Evolutionary conservation across 2,888 invertebrate species (phyloP), one percentile per base, ranked within the genome.

Genomic region (Cephus rjabovi): DNA sequence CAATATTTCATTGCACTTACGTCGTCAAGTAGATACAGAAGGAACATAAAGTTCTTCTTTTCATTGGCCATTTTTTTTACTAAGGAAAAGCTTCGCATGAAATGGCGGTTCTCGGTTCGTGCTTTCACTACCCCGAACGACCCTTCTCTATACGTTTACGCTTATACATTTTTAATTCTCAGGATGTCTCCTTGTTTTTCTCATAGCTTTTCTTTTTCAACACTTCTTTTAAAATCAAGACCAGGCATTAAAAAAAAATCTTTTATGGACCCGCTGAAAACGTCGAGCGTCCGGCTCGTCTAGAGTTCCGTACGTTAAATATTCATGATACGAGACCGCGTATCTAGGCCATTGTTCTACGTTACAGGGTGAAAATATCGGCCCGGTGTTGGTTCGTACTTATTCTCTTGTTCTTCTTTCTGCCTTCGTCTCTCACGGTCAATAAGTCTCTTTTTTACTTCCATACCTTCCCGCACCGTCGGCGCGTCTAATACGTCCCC

Each of bases 261-360:
- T 56, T 56, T 56, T 56, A 56, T 2, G 56, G 56, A 56, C 56
- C 23, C 56, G 15, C 6, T 56, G 56, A 56, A 56, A 56, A 56
- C 56, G 56, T 56, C 23, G 56, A 56, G 56, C 56, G 56, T 56
- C 23, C 23, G 56, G 56, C 40, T 56, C 40, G 40, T 56, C 56
- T 56, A 6, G 75, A 77, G 78, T 76, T 81, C 83, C 81, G 77
- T 79, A 80, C 82, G 82, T 83, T 87, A 87, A 87, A 87, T 87
- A 87, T 87, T 87, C 87, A 87, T 86, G 87, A 86, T 86, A 85
- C 86, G 81, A 78, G 83, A 83, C 82, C 82, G 85, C 86, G 81
- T 86, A 86, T 87, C 86, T 87, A 77, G 84, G 83, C 84, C 84
- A 87, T 87, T 87, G 86, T 87, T 84, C 83, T 81, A 83, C 80